phyloP scores from a whole-genome alignment of 2,888 invertebrate genomes.

The Timandra comae region DNA sequence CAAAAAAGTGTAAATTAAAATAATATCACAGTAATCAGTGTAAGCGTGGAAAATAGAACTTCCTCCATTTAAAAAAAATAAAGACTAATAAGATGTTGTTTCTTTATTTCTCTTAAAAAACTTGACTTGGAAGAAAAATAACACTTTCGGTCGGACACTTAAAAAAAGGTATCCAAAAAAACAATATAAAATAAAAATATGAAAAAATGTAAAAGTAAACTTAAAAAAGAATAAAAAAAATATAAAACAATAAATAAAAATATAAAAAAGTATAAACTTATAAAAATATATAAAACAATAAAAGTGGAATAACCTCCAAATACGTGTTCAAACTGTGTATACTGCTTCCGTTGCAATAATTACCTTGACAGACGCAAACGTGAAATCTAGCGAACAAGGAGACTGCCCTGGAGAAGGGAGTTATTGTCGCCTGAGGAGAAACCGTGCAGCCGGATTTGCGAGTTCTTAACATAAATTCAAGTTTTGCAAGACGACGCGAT shows the following conservation, averaged over 20 bases:
- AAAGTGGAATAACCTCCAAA: not conserved
- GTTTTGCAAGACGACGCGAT: slow-evolving; percentile 21
- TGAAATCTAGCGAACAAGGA: slow-evolving; percentile 44
- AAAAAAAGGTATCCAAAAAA: too few species aligned
- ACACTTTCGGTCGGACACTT: too few species aligned
- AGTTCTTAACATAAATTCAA: slow-evolving; percentile 33
- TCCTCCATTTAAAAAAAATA: too few species aligned
- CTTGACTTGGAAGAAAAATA: too few species aligned
- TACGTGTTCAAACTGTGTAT: not conserved
- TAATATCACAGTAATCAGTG: too few species aligned
- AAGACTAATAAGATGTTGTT: too few species aligned
- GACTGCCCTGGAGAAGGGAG: slow-evolving; percentile 39
- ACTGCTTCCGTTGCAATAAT: slow-evolving; percentile 36
- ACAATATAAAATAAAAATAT: slow-evolving; percentile 1
- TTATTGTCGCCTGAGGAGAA: slow-evolving; percentile 41
- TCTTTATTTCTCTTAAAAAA: too few species aligned
- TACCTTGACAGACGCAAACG: slow-evolving; percentile 42
- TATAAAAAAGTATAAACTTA: not conserved
- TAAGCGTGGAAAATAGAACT: too few species aligned
- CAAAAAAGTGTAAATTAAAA: too few species aligned
- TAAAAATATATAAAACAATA: not conserved
- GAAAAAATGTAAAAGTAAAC: not conserved
- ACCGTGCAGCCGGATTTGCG: slow-evolving; percentile 32
- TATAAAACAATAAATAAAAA: not conserved
- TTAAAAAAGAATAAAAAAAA: not conserved